phyloP scores from a whole-genome alignment of 2,797 vertebrate species.

The Acanthiza pusilla region DNA sequence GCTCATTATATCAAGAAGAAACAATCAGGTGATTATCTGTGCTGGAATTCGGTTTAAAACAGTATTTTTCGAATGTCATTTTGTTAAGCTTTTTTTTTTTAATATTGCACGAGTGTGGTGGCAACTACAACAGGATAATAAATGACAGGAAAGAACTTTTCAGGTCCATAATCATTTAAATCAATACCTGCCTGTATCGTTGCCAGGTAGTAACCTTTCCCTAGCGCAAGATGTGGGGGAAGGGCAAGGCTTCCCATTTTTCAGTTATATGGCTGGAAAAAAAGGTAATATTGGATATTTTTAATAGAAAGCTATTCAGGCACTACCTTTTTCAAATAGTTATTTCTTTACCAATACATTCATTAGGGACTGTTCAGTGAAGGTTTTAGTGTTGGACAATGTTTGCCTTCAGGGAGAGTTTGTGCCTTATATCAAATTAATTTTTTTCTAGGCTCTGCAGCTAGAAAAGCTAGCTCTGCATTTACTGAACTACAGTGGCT shows the following conservation, averaged over 20 bases:
- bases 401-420: slow-evolving; percentile 47
- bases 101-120: slow-evolving; percentile 46
- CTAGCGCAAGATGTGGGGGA: slow-evolving; percentile 6
- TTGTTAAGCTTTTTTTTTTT: slow-evolving; percentile 39
- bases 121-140: slow-evolving; percentile 62
- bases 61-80: slow-evolving; percentile 17
- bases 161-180: slow-evolving; percentile 67
- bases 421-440: slow-evolving; percentile 34
- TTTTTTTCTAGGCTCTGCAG: slow-evolving; percentile 27
- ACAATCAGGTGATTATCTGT: slow-evolving; percentile 87
- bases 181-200: slow-evolving; percentile 57
- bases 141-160: slow-evolving; percentile 69
- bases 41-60: not conserved
- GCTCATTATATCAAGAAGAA: slow-evolving; percentile 95
- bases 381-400: slow-evolving; percentile 21
- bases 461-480: not conserved
- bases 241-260: slow-evolving; percentile 47
- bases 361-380: slow-evolving; percentile 25
- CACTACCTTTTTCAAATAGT: slow-evolving; percentile 27
- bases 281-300: slow-evolving; percentile 32
- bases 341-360: slow-evolving; percentile 52
- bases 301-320: slow-evolving; percentile 49
- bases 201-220: slow-evolving; percentile 62
- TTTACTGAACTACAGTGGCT: slow-evolving; percentile 32
- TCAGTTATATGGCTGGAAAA: slow-evolving; percentile 29